Conservation (phyloP, 2,888 invertebrate species). For the Eupithecia vulgata region DNA sequence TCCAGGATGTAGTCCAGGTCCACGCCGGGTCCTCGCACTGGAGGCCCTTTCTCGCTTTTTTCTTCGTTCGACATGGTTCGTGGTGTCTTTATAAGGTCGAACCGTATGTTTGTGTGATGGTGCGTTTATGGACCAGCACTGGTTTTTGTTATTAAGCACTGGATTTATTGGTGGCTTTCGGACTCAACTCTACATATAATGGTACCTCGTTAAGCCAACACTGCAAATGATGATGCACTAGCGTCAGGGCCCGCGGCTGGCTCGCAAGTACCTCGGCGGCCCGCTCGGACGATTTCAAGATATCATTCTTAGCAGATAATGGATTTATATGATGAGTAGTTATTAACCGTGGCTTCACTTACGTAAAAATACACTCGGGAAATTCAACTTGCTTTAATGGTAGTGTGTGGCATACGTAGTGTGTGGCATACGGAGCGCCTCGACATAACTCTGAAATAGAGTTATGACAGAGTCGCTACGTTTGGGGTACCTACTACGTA, state of each 20-base stretch:
- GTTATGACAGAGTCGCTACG: too few relatives aligned
- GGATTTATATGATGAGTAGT: neutral
- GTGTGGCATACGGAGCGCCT: neutral
- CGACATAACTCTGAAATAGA: too few relatives aligned
- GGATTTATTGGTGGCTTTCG: neutral
- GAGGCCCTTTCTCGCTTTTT: conserved; percentile 47
- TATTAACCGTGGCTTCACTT: neutral
- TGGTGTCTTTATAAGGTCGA: neutral
- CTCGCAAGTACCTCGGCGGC: neutral
- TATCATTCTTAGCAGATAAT: conserved; percentile 1
- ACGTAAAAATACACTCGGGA: neutral
- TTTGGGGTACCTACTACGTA: too few relatives aligned
- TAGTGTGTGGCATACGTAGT: neutral
- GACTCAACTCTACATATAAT: neutral
- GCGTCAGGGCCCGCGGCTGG: neutral
- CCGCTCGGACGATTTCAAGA: neutral
- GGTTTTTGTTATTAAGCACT: neutral
- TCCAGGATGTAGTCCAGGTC: conserved; percentile 71
- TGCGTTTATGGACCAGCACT: neutral
- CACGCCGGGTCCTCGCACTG: conserved; percentile 45
- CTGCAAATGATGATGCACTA: neutral
- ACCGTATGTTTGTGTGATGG: neutral
- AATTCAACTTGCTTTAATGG: neutral
- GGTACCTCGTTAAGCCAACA: neutral
- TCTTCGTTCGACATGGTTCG: conserved; percentile 53